Evolutionary conservation across 2,888 invertebrate species (phyloP).

Genomic region (Amphimallon solstitiale): DNA sequence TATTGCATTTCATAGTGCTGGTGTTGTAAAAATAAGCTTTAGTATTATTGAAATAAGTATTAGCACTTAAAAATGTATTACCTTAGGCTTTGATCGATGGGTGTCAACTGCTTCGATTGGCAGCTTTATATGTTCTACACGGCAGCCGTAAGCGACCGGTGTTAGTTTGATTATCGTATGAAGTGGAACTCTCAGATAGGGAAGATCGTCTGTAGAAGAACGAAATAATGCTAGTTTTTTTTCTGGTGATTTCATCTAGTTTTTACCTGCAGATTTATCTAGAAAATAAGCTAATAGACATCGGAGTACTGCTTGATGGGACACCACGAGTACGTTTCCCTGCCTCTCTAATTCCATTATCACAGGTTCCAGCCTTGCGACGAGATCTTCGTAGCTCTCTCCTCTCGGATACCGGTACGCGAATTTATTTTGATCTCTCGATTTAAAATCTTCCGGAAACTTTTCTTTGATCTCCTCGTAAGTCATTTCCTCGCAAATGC

Average conservation of each 20-base stretch:
- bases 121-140: conserved; percentile 92
- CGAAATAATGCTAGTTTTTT: background rate
- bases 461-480: conserved; percentile 95
- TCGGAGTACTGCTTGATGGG: conserved; percentile 95
- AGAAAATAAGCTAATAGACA: conserved; percentile 98
- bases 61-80: conserved; percentile 59
- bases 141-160: conserved; percentile 98
- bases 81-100: conserved; percentile 90
- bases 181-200: conserved; percentile 89
- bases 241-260: background rate
- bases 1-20: too few species aligned
- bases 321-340: conserved; percentile 94
- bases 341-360: conserved; percentile 99
- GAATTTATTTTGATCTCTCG: conserved; percentile 97
- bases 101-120: conserved; percentile 96
- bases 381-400: conserved; percentile 98
- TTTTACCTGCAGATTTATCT: conserved; percentile 89
- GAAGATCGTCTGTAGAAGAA: conserved; percentile 76
- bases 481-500: conserved; percentile 99
- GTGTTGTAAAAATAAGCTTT: too few species aligned
- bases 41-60: background rate
- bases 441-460: conserved; percentile 95
- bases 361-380: conserved; percentile 96
- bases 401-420: conserved; percentile 91
- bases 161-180: conserved; percentile 98